A percentile compares a stretch with the other conserved stretches of the same genome.
These are phyloP conservation scores for Stegostoma tigrinum DNA, from an alignment of 2,113 vertebrate genomes.

Conservation along the genomic window DNA sequence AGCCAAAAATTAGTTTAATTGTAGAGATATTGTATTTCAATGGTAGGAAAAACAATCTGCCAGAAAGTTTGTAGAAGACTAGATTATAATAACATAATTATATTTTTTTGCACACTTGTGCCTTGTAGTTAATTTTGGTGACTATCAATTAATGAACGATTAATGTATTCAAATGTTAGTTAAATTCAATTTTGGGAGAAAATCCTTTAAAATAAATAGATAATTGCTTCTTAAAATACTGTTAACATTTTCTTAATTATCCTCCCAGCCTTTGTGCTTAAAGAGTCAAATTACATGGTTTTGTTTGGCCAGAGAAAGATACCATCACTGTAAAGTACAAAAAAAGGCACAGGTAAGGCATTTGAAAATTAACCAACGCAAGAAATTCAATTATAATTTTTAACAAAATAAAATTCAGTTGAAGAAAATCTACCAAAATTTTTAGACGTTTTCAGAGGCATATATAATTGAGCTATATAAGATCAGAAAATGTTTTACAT, in stretches of 20 bases:
- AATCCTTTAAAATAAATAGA: background rate
- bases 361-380: background rate
- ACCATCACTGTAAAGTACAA: background rate
- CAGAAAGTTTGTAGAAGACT: background rate
- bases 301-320: background rate
- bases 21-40: background rate
- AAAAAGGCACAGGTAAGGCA: background rate
- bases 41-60: background rate
- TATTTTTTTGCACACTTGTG: background rate
- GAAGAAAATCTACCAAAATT: background rate
- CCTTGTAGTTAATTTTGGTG: background rate
- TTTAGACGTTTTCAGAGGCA: background rate
- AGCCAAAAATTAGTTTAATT: background rate
- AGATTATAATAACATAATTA: background rate
- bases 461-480: background rate
- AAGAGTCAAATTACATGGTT: background rate
- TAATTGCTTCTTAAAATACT: background rate
- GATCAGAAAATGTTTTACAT: slow-evolving; percentile 3
- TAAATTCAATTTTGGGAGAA: background rate
- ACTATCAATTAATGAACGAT: background rate
- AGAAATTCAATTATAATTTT: background rate
- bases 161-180: background rate
- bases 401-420: background rate
- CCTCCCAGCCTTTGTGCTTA: background rate
- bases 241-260: background rate